Evolutionary conservation across 2,888 invertebrate species (phyloP).

Genomic region (Mamestra brassicae): DNA sequence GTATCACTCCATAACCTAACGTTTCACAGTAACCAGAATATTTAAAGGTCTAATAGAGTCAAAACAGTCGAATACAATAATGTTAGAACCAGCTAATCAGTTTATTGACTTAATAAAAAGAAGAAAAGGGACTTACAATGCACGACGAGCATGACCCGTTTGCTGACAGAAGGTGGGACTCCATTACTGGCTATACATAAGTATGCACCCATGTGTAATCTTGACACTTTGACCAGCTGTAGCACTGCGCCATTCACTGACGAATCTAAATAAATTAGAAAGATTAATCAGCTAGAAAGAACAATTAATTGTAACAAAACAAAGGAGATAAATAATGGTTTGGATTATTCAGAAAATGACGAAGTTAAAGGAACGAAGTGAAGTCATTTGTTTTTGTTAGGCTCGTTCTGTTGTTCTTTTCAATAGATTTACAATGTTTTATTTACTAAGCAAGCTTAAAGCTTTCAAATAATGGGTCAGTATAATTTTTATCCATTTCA

Average conservation of each 20-base stretch:
- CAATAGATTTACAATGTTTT: constrained; percentile 7
- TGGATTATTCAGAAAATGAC: constrained; percentile 40
- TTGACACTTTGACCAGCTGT: constrained; percentile 92
- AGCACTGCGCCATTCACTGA: constrained; percentile 92
- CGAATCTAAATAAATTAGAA: constrained; percentile 85
- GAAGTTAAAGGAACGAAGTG: constrained; percentile 30
- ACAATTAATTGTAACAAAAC: constrained; percentile 40
- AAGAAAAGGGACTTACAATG: constrained; percentile 93
- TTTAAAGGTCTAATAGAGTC: not conserved
- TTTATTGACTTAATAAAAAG: not conserved
- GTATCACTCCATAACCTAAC: not conserved
- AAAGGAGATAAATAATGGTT: constrained; percentile 41
- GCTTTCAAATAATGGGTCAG: not conserved
- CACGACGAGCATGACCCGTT: constrained; percentile 95
- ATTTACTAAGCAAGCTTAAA: not conserved
- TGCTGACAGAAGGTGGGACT: constrained; percentile 95
- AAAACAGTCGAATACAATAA: not conserved
- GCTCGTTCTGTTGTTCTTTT: not conserved
- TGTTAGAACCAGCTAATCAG: not conserved
- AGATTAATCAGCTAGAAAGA: constrained; percentile 38
- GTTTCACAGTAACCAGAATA: not conserved
- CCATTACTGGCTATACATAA: constrained; percentile 95
- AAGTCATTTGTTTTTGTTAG: constrained; percentile 33
- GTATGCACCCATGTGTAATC: constrained; percentile 95
- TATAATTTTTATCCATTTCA: not conserved